Base-by-base conservation (phyloP, 2,888 invertebrate genomes). In the Athalia circularis region DNA sequence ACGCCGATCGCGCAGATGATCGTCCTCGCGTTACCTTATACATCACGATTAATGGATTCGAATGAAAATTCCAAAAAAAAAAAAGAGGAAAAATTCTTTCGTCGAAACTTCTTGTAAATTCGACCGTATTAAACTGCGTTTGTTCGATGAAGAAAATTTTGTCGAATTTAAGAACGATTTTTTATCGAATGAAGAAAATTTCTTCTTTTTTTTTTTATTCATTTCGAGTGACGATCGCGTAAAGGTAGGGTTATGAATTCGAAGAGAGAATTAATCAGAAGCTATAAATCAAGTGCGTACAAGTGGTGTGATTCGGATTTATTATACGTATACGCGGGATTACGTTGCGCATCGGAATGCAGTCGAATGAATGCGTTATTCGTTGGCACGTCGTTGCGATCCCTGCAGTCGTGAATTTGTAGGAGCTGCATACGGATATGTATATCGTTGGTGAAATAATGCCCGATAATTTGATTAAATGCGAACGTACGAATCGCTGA, bases 211-310 rank as follows among this genome's bases (percentile, higher is more conserved):
- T 29, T 29, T 29, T 29, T 29, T 29, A 0, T 29, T 29, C n/a
- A 29, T 29, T 29, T 29, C 29, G 29, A 29, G 29, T 29, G 29
- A 29, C 29, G 2, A 29, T 29, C 29, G 29, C 29, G 29, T 29
- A 29, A 29, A 29, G 29, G 29, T 29, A 29, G 29, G 1, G 29
- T 29, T 29, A 29, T 29, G 2, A 29, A 29, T 29, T 29, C 1
- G 2, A 29, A 59, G 7, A 4, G 4, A n/a, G 45, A 11, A 5
- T 45, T 29, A 59, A 72, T 72, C 57, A 57, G 47, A 45, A 72
- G 57, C 57, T 72, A 47, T 72, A 47, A 72, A 72, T 72, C 72
- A 72, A 57, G 59, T 72, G 72, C 72, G 72, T 59, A 45, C 45
- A 8, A 29, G 59, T 59, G 13, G 47, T 72, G 47, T 64, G 62